These are phyloP conservation scores for Alectoris magna DNA, from an alignment of 2,797 vertebrate genomes.

Conservation along the genomic window DNA sequence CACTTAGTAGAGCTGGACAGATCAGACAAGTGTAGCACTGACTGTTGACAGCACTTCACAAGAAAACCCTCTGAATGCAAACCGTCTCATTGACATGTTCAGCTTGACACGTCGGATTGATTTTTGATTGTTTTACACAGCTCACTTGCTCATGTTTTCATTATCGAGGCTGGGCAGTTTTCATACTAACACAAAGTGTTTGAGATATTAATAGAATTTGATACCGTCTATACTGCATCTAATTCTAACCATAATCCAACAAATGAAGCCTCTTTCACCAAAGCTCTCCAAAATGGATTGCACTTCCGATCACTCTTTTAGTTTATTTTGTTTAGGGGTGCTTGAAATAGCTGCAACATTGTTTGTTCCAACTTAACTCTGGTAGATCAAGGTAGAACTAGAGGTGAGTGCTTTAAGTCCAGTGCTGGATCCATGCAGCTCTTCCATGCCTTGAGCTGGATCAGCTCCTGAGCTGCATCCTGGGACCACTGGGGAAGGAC, in stretches of 20 bases:
- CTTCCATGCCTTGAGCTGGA: background rate
- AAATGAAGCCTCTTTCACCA: conserved; percentile 42
- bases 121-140: conserved; percentile 62
- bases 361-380: background rate
- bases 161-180: conserved; percentile 51
- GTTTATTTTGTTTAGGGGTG: background rate
- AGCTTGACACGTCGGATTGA: conserved; percentile 47
- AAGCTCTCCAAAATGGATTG: conserved; percentile 16
- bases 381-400: background rate
- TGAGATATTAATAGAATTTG: conserved; percentile 50
- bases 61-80: conserved; percentile 62
- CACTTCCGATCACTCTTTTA: background rate
- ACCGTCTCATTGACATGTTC: conserved; percentile 62
- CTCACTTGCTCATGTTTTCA: conserved; percentile 40
- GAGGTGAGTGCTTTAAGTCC: background rate
- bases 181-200: conserved; percentile 31
- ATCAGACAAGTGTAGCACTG: conserved; percentile 62
- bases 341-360: background rate
- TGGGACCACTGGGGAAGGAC: accelerated
- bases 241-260: conserved; percentile 35
- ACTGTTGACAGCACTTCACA: conserved; percentile 67
- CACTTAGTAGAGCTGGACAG: conserved; percentile 52
- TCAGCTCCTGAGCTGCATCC: background rate
- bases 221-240: conserved; percentile 18
- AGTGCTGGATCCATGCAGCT: accelerated